Evolutionary conservation across 1,140 invertebrate species (phyloP), one percentile per base, ranked within the genome.

Genomic region (Caenorhabditis remanei): DNA sequence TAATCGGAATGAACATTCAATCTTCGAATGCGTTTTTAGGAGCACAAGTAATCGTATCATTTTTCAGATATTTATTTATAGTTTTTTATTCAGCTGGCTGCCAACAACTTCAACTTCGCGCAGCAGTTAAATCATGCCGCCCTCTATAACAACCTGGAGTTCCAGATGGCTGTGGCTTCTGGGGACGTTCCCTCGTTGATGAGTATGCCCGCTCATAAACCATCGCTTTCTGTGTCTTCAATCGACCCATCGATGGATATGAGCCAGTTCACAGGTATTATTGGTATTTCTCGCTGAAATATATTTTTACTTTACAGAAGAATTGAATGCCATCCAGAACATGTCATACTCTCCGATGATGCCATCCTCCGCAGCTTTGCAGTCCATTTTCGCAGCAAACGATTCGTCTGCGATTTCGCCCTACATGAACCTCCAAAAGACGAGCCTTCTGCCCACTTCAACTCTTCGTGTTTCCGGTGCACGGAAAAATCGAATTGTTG

Each of bases 151-250:
- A 79, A 79, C n/a, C 5, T 24, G 13, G 71, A 79, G 50, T 50
- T 79, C 61, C 61, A 63, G 24, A 50, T 79, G 43, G 46, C 71
- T 5, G 9, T 48, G 40, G 43, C 46, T 48, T 79, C 71, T 24
- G 71, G 71, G 24, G 71, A 79, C 24, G 43, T 79, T 6, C 71
- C 71, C 4, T n/a, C 71, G 5, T 50, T 79, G 46, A 79, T 79
- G 71, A n/a, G 46, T 9, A 40, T 79, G n/a, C 14, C 40, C 1
- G 14, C 46, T 50, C 16, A 21, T 14, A 79, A 79, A n/a, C 71
- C 14, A 16, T 21, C 43, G 24, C 7, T 21, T 5, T n/a, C n/a
- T 58, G 4, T 50, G 19, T 11, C n/a, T 14, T 21, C n/a, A 2
- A 50, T 48, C 32, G 46, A 32, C 4, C 71, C 40, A 0, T 24